Percentiles rank a stretch among this genome's conserved stretches.
These are phyloP conservation scores for Misgurnus anguillicaudatus DNA, from an alignment of 2,113 vertebrate species.

Conservation along the genomic window DNA sequence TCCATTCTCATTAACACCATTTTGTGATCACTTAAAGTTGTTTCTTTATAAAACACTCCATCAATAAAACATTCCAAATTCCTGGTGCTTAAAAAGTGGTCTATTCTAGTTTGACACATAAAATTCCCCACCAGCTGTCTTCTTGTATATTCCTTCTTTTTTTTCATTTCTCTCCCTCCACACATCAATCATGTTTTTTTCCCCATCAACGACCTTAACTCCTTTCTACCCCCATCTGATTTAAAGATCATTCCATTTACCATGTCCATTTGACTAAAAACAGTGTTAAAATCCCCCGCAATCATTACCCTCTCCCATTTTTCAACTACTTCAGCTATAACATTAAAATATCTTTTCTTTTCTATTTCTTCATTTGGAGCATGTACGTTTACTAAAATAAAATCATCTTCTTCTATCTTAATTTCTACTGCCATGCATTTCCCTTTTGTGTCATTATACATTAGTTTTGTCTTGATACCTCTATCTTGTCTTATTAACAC, in stretches of 20 bases:
- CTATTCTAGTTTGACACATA: background rate
- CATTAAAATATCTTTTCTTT: background rate
- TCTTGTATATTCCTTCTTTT: background rate
- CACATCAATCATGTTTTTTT: background rate
- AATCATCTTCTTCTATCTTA: background rate
- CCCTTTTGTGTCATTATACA: background rate
- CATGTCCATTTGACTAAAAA: too few species aligned
- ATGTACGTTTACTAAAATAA: background rate
- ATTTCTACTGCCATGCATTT: constrained; percentile 6
- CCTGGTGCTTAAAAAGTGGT: background rate
- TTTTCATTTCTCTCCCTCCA: background rate
- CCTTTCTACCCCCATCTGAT: too few species aligned
- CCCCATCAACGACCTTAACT: background rate
- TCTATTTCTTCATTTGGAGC: background rate
- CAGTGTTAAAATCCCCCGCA: too few species aligned
- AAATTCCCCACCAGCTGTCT: background rate
- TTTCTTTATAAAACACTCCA: too few species aligned
- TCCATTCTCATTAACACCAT: background rate
- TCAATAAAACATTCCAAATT: too few species aligned
- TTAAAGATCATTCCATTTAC: too few species aligned
- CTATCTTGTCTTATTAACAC: background rate
- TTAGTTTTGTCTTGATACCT: background rate
- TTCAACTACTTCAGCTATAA: background rate
- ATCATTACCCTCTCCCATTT: background rate
- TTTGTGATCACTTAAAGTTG: background rate